Conservation (phyloP, 2,113 vertebrate genomes). For the Percina caprodes region DNA sequence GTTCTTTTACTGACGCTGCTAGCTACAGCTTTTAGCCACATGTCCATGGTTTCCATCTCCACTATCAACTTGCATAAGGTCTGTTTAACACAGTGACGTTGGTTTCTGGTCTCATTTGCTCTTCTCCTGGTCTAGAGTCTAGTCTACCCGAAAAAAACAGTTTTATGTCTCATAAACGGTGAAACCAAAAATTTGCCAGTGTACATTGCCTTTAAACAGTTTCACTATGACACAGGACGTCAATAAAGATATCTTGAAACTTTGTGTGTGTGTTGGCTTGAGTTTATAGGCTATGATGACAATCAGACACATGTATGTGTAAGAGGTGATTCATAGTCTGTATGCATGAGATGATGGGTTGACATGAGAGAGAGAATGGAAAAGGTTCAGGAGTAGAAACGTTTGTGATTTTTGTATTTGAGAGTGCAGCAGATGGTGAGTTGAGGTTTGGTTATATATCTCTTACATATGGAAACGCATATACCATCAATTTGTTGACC, state of each 20-base stretch:
- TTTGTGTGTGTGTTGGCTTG: neutral
- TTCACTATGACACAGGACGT: constrained; percentile 19
- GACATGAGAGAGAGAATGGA: neutral
- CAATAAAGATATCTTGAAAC: constrained; percentile 30
- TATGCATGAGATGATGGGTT: neutral
- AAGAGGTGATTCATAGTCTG: constrained; percentile 52
- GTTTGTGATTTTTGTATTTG: neutral
- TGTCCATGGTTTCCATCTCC: constrained; percentile 1
- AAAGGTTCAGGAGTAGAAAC: neutral
- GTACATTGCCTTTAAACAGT: neutral
- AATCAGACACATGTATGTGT: constrained; percentile 25
- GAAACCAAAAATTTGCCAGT: constrained; percentile 28
- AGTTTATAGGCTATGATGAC: constrained; percentile 21
- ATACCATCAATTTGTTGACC: neutral
- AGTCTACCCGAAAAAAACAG: constrained; percentile 12
- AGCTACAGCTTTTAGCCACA: neutral
- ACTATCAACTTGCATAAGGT: constrained; percentile 12
- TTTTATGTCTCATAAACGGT: constrained; percentile 28
- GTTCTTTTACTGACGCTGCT: constrained; percentile 1
- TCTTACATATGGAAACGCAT: neutral
- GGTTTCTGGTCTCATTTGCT: neutral
- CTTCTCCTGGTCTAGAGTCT: neutral
- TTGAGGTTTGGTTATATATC: neutral
- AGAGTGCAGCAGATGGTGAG: neutral
- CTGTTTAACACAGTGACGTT: neutral